A percentile compares a stretch with the other conserved stretches of the same genome.
These are phyloP conservation scores for Antitype chi DNA, from an alignment of 2,888 invertebrate species.

Conservation along the genomic window DNA sequence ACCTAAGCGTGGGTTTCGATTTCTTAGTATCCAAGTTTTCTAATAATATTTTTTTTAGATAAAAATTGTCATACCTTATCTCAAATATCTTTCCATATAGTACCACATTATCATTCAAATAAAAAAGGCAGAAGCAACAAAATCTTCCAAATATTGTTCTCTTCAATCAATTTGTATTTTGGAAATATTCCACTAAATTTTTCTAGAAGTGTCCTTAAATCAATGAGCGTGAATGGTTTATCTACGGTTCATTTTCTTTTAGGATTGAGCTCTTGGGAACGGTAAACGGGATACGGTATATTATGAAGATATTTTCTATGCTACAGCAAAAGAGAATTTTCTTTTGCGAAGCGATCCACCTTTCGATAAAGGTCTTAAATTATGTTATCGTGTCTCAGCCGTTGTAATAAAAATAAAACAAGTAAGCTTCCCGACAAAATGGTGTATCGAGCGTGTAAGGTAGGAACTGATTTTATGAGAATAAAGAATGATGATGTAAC, in stretches of 20 bases:
- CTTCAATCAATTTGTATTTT: slow-evolving; percentile 47
- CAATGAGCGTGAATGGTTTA: slow-evolving; percentile 74
- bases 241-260: slow-evolving; percentile 80
- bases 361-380: slow-evolving; percentile 80
- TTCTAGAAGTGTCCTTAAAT: slow-evolving; percentile 67
- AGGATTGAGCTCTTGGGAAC: slow-evolving; percentile 77
- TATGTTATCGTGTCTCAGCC: slow-evolving; percentile 78
- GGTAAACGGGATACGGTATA: slow-evolving; percentile 74
- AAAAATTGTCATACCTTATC: slow-evolving; percentile 10
- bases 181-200: slow-evolving; percentile 58
- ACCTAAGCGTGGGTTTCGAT: not conserved
- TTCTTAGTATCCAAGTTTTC: not conserved
- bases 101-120: slow-evolving; percentile 16
- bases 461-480: slow-evolving; percentile 61
- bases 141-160: slow-evolving; percentile 16
- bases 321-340: slow-evolving; percentile 70
- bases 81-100: slow-evolving; percentile 13
- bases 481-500: slow-evolving; percentile 43
- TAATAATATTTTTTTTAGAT: slow-evolving; percentile 3
- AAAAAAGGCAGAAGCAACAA: slow-evolving; percentile 18
- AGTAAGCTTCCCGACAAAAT: slow-evolving; percentile 67
- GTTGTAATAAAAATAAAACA: slow-evolving; percentile 76
- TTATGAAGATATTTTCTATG: slow-evolving; percentile 76
- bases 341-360: slow-evolving; percentile 72
- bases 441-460: slow-evolving; percentile 63